Evolutionary conservation across 2,888 invertebrate species (phyloP), one percentile per base, ranked within the genome.

Genomic region (Liopterus haemorrhoidalis): DNA sequence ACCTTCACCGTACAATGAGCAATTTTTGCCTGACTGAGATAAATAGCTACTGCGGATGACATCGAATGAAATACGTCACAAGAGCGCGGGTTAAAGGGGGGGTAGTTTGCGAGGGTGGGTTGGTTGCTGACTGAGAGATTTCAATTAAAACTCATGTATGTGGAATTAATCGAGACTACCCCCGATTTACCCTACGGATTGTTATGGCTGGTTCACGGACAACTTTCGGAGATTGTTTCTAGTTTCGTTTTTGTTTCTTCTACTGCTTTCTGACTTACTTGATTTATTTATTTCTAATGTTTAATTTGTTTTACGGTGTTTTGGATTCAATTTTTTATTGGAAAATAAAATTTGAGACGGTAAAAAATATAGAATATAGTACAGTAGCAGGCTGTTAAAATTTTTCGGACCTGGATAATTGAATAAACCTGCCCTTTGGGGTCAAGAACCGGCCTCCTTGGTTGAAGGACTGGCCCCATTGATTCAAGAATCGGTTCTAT

Each of bases 141-240:
- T 69, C 70, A 70, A 70, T 70, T 70, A 70, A 69, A 68, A 69
- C 63, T 61, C 69, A 67, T 67, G 67, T 69, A 67, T 64, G 69
- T 64, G 69, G 69, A 70, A 69, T 53, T 70, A 70, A 70, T 68
- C 57, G n/a, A n/a, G n/a, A n/a, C 59, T 65, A 59, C 58, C 59
- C 59, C 30, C 9, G 15, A 15, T 16, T 2, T 24, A 11, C 4
- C 15, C 33, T 20, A 12, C 33, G 9, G 9, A 11, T 16, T 22
- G 22, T 6, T 11, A 12, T 24, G 21, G 21, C 27, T 35, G 35
- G 25, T 33, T 35, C 16, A 16, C 16, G 3, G 15, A 25, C 6
- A 12, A 9, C 25, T 28, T 28, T 27, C 25, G 16, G 5, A n/a
- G n/a, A n/a, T n/a, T n/a, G n/a, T n/a, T n/a, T n/a, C 16, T 16